phyloP scores from a whole-genome alignment of 2,113 vertebrate genomes.

The Gavia stellata region DNA sequence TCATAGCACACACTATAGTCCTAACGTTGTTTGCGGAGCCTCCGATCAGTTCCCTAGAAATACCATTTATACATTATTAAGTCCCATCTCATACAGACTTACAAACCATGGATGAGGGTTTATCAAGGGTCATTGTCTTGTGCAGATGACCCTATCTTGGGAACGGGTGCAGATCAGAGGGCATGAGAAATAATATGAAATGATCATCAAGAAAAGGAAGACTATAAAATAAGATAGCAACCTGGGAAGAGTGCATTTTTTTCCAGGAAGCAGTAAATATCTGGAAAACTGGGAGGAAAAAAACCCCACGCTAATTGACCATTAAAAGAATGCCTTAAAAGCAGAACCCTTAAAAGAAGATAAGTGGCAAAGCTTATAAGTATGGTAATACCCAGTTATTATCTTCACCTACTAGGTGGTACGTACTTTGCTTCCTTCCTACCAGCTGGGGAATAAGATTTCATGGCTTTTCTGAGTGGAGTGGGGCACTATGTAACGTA shows the following conservation, averaged over 20 bases:
- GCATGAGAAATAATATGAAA: neutral
- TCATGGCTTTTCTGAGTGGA: accelerated
- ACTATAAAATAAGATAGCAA: neutral
- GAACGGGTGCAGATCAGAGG: neutral
- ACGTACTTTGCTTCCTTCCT: neutral
- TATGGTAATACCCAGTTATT: neutral
- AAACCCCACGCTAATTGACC: neutral
- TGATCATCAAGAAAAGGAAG: neutral
- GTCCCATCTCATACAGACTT: neutral
- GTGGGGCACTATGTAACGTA: neutral
- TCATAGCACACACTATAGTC: neutral
- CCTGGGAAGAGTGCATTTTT: neutral
- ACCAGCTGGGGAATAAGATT: neutral
- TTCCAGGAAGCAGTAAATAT: neutral
- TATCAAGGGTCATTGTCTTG: neutral
- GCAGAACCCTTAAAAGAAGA: neutral
- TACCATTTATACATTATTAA: neutral
- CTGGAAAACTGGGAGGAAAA: neutral
- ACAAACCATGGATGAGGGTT: neutral
- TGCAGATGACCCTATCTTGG: neutral
- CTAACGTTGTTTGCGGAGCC: neutral
- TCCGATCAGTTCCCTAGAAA: neutral
- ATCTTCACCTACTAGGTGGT: neutral
- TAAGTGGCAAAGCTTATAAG: neutral
- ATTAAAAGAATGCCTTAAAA: neutral